Evolutionary conservation across 2,888 invertebrate genomes (phyloP).

Genomic region (Chrysotoxum bicinctum): DNA sequence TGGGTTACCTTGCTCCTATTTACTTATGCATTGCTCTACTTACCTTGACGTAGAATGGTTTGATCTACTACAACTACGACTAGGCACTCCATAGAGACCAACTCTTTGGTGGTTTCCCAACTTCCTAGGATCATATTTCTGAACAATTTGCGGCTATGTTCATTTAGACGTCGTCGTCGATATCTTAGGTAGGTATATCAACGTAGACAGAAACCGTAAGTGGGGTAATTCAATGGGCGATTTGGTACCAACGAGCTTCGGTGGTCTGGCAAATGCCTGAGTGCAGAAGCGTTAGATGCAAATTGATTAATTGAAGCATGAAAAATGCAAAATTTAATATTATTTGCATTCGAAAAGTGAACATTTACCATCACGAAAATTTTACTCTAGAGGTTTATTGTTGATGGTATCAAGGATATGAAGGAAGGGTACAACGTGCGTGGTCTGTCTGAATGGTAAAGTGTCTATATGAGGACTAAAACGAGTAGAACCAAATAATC

Average conservation of each 20-base stretch:
- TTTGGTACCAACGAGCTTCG: background rate
- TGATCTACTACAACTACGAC: background rate
- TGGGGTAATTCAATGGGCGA: conserved; percentile 26
- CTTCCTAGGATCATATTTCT: conserved; percentile 45
- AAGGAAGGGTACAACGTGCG: too few relatives aligned
- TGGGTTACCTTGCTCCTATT: conserved; percentile 57
- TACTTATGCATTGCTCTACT: conserved; percentile 38
- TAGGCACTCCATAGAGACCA: background rate
- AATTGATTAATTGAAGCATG: conserved; percentile 36
- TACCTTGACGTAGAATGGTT: conserved; percentile 53
- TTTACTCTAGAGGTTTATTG: too few relatives aligned
- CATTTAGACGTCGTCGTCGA: background rate
- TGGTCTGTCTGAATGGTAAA: too few relatives aligned
- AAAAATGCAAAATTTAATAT: conserved; percentile 25
- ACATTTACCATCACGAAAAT: too few relatives aligned
- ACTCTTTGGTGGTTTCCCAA: background rate
- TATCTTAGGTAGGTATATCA: too few relatives aligned
- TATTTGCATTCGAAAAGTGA: background rate
- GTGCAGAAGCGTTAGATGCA: background rate
- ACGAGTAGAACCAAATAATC: too few relatives aligned
- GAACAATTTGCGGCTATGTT: conserved; percentile 32
- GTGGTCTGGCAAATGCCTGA: background rate
- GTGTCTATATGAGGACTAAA: too few relatives aligned
- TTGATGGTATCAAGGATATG: too few relatives aligned
- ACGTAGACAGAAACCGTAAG: conserved; percentile 13